Evolutionary conservation across 2,888 invertebrate genomes (phyloP).

Genomic region (Sthenelais limicola): DNA sequence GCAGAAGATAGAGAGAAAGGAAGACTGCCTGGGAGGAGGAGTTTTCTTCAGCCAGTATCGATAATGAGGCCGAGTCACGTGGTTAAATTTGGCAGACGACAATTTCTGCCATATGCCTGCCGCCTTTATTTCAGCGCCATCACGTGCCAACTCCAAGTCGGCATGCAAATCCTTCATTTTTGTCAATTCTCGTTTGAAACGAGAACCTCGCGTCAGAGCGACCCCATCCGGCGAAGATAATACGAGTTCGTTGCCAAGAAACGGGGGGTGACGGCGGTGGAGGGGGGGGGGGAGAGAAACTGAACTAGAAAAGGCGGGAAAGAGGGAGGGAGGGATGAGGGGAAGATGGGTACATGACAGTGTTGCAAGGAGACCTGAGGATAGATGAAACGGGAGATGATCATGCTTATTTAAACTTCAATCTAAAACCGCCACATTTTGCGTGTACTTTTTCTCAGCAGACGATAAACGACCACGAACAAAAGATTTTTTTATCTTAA

Average conservation of each 20-base stretch:
- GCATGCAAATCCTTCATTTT: slow-evolving; percentile 39
- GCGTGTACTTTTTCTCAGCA: no score
- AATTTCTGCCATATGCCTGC: slow-evolving; percentile 30
- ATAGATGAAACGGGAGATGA: no score
- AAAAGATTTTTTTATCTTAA: no score
- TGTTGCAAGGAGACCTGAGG: no score
- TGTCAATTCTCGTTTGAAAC: slow-evolving; percentile 33
- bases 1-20: no score
- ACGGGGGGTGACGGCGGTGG: background rate
- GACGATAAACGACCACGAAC: no score
- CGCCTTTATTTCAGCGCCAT: slow-evolving; percentile 26
- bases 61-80: slow-evolving; percentile 35
- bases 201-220: slow-evolving; percentile 24
- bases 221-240: slow-evolving; percentile 20
- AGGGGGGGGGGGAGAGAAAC: background rate
- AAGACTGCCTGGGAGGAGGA: no score
- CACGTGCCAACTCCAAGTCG: slow-evolving; percentile 22
- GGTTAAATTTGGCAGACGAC: slow-evolving; percentile 13
- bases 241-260: slow-evolving; percentile 8
- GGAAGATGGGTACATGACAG: background rate
- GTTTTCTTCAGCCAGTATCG: no score
- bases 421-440: no score
- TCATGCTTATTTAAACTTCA: no score
- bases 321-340: background rate
- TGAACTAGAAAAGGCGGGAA: background rate